Base-by-base conservation (phyloP, 2,797 vertebrate genomes). In the Sebastes elongatus region DNA sequence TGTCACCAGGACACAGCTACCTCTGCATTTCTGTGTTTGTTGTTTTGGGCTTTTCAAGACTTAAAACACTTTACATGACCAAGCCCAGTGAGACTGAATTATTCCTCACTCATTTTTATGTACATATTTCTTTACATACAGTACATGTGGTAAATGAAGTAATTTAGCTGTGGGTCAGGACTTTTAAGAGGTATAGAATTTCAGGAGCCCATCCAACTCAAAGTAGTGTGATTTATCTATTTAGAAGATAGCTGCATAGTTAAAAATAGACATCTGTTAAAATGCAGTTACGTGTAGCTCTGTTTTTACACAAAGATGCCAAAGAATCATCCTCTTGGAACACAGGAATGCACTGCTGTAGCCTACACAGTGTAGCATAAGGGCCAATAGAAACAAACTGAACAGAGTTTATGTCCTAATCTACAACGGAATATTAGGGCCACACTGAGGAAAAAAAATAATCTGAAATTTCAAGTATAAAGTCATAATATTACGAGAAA, bases 1-100 rank as follows among this genome's bases (percentile, higher is more conserved):
- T 93, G 94, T 97, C 96, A 97, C 96, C 89, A 96, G 96, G 84
- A 88, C 95, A 94, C 93, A 10, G 5, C 2, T 91, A 94, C 80
- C 96, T 64, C 56, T 84, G 79, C 71, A 59, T 73, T 23, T 69
- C 13, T 60, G 16, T 28, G 13, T 42, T 42, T 42, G 38, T 63
- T 11, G 28, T 74, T 20, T 56, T 33, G 1, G 32, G 60, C 6
- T 33, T 33, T 28, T 62, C 20, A 33, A 62, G 20, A 60, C 28
- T 60, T 60, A 20, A 60, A 20, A 28, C 27, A 59, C 20, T 62
- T 33, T 22, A n/a, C 20, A 33, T 13, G n/a, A 13, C 28, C 18
- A 32, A 61, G 28, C 28, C 10, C 28, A 60, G 18, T 60, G 27
- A 30, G 27, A 30, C 60, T 63, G 32, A 63, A 63, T 35, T 16